These are phyloP conservation scores for Cephus rjabovi DNA, from an alignment of 2,888 invertebrate species.

Conservation along the genomic window DNA sequence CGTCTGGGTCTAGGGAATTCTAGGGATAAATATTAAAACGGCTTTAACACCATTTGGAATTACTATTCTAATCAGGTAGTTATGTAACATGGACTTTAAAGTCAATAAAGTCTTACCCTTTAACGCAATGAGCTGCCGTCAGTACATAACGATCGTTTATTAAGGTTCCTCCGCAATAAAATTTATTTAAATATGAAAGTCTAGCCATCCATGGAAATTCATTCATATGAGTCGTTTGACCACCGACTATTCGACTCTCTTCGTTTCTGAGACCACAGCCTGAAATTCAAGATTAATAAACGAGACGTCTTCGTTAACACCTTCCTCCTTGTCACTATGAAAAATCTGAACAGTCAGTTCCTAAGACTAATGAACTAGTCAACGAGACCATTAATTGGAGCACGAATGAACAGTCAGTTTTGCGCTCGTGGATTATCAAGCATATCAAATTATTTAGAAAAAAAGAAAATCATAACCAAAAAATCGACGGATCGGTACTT, in stretches of 20 bases:
- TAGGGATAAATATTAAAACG: neutral
- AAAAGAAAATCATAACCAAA: neutral
- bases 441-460: neutral
- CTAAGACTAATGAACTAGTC: neutral
- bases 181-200: conserved; percentile 86
- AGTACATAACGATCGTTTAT: conserved; percentile 90
- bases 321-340: conserved; percentile 6
- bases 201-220: conserved; percentile 93
- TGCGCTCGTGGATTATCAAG: neutral
- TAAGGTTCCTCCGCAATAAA: conserved; percentile 90
- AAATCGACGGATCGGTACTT: conserved; percentile 61
- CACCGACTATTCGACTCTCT: conserved; percentile 85
- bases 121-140: conserved; percentile 90
- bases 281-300: conserved; percentile 56
- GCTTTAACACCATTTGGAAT: neutral
- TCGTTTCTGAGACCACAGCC: conserved; percentile 88
- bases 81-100: neutral
- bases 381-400: neutral
- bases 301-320: neutral
- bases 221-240: conserved; percentile 78
- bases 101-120: conserved; percentile 73
- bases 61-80: neutral
- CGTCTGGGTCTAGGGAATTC: neutral
- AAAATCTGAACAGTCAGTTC: neutral
- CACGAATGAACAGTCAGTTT: no score